Evolutionary conservation across 2,888 invertebrate genomes (phyloP).

Genomic region (Agrilus cyanescens): DNA sequence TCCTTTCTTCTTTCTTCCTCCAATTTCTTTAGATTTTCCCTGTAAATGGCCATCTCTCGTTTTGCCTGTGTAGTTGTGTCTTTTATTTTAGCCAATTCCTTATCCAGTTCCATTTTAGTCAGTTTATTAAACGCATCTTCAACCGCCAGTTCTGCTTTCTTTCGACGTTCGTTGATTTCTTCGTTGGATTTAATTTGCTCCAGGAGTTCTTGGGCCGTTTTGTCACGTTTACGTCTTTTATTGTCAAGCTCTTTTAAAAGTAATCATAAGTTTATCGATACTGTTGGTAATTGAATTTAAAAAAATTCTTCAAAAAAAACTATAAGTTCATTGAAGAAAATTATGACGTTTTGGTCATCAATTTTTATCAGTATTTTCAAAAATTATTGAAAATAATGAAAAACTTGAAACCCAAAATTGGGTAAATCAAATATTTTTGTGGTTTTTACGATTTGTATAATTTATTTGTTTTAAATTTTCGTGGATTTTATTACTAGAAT

Average conservation of each 20-base stretch:
- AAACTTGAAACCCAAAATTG: too few relatives aligned
- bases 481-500: too few relatives aligned
- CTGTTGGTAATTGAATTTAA: too few relatives aligned
- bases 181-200: constrained; percentile 28
- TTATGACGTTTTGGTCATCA: too few relatives aligned
- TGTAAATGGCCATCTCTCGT: constrained; percentile 27
- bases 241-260: not conserved
- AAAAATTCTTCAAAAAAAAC: too few relatives aligned
- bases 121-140: constrained; percentile 25
- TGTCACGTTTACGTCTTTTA: constrained; percentile 20
- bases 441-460: too few relatives aligned
- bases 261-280: too few relatives aligned
- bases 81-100: constrained; percentile 20
- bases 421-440: too few relatives aligned
- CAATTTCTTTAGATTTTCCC: constrained; percentile 26
- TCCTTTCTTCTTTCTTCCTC: constrained; percentile 26
- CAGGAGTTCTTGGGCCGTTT: constrained; percentile 23
- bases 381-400: too few relatives aligned
- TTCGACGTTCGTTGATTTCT: constrained; percentile 22
- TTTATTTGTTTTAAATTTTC: too few relatives aligned
- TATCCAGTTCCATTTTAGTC: constrained; percentile 25
- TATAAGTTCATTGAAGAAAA: too few relatives aligned
- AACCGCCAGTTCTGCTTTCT: constrained; percentile 27
- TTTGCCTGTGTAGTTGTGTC: constrained; percentile 20
- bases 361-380: too few relatives aligned